Evolutionary conservation across 1,140 invertebrate genomes (phyloP).

Genomic region (Lordiphosa collinella): DNA sequence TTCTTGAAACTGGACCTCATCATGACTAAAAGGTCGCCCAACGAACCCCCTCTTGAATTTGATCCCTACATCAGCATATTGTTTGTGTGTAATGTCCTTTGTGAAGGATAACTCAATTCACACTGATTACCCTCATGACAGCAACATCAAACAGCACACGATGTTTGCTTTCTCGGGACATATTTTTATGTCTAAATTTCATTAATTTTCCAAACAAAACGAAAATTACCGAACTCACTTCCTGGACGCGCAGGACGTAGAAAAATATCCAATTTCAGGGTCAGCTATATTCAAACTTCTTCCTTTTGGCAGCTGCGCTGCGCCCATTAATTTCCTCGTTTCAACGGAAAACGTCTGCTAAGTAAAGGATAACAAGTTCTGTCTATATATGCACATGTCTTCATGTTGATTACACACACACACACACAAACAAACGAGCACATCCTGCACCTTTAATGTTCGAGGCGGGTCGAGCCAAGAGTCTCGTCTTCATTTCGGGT

Average conservation of each 20-base stretch:
- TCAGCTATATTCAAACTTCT: slow-evolving; percentile 54
- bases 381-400: slow-evolving; percentile 61
- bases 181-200: slow-evolving; percentile 73
- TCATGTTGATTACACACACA: slow-evolving; percentile 54
- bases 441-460: slow-evolving; percentile 10
- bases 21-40: too few relatives aligned
- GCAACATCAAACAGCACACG: slow-evolving; percentile 42
- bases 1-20: too few relatives aligned
- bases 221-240: slow-evolving; percentile 61
- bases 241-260: slow-evolving; percentile 4
- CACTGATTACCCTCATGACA: slow-evolving; percentile 65
- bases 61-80: slow-evolving; percentile 35
- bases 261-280: slow-evolving; percentile 63
- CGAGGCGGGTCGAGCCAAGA: slow-evolving; percentile 28
- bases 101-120: slow-evolving; percentile 65
- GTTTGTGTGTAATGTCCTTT: slow-evolving; percentile 36
- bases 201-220: slow-evolving; percentile 75
- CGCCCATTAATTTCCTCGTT: slow-evolving; percentile 54
- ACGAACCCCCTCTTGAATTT: background rate
- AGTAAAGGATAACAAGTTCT: slow-evolving; percentile 69
- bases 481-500: slow-evolving; percentile 26
- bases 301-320: slow-evolving; percentile 12
- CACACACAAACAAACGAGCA: slow-evolving; percentile 42
- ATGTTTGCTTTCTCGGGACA: slow-evolving; percentile 31
- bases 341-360: slow-evolving; percentile 47